These are phyloP conservation scores for Orientallactaga bullata DNA, from an alignment of 2,113 vertebrate species.

Conservation along the genomic window DNA sequence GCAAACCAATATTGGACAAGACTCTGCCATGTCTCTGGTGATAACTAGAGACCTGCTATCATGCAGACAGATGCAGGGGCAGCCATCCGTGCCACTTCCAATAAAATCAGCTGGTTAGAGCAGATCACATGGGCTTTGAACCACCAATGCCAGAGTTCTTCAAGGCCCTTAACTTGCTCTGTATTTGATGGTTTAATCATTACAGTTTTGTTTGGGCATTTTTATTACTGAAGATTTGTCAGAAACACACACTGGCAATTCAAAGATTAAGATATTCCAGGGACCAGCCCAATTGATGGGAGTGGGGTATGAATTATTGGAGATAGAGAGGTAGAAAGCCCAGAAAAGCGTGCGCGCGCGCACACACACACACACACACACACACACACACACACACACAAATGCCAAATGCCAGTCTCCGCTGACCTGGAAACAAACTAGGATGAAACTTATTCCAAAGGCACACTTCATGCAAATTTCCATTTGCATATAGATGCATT, in stretches of 20 bases:
- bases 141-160: neutral
- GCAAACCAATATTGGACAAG: neutral
- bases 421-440: neutral
- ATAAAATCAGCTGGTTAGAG: neutral
- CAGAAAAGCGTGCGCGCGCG: no score
- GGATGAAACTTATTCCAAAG: neutral
- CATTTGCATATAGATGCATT: neutral
- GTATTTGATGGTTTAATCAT: neutral
- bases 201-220: neutral
- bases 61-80: neutral
- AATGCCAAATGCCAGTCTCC: neutral
- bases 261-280: conserved; percentile 31
- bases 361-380: neutral
- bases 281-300: neutral
- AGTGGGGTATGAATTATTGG: neutral
- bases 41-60: neutral
- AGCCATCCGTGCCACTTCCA: neutral
- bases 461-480: neutral
- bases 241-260: conserved; percentile 44
- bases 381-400: neutral
- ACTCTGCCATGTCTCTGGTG: neutral
- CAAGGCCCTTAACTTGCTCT: neutral
- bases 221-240: conserved; percentile 32
- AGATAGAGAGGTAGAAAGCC: neutral
- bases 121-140: neutral